Percentiles rank a stretch among this genome's conserved stretches.
phyloP scores from a whole-genome alignment of 2,888 invertebrate genomes.

The Megalurothrips usitatus region DNA sequence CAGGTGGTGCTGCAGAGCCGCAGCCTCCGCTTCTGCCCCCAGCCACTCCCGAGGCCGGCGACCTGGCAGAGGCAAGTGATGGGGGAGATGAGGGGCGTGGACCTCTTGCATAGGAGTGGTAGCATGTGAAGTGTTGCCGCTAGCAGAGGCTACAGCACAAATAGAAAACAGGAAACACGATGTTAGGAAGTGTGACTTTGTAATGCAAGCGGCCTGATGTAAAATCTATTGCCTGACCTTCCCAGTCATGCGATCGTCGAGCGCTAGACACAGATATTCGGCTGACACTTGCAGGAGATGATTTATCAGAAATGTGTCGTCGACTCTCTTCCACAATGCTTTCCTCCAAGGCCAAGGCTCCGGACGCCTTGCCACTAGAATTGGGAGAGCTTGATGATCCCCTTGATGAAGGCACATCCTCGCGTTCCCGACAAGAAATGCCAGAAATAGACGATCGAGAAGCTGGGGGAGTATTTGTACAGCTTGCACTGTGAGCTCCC shows the following conservation, averaged over 20 bases:
- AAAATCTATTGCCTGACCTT: not conserved
- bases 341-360: not conserved
- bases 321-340: conserved; percentile 11
- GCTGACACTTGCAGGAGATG: conserved; percentile 28
- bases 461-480: conserved; percentile 1
- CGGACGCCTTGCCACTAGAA: conserved; percentile 17
- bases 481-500: not conserved
- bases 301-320: conserved; percentile 20
- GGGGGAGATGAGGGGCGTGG: not conserved
- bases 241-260: not conserved
- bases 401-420: not conserved
- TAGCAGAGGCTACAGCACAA: not conserved
- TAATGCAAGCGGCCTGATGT: not conserved
- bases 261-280: not conserved
- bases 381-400: not conserved
- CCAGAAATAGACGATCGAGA: not conserved
- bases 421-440: not conserved
- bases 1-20: conserved; percentile 50
- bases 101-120: conserved; percentile 12
- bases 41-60: conserved; percentile 37
- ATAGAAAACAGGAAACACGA: no score
- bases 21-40: conserved; percentile 37
- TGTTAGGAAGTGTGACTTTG: no score
- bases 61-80: not conserved
- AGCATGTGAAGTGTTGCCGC: not conserved